These are phyloP conservation scores for Urocynchramus pylzowi DNA, from an alignment of 2,113 vertebrate species.

Conservation along the genomic window DNA sequence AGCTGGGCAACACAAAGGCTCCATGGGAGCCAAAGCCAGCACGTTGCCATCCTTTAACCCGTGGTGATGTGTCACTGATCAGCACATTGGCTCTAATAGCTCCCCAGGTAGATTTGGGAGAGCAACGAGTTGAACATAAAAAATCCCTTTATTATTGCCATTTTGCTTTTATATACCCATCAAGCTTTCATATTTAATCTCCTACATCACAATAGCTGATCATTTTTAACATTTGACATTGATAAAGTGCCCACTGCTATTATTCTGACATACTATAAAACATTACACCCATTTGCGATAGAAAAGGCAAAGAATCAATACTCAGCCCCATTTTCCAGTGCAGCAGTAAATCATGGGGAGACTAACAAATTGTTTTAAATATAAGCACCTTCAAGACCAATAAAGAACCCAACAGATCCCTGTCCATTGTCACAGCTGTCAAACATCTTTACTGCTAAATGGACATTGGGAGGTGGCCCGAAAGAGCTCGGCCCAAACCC, in stretches of 20 bases:
- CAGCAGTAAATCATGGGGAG: constrained; percentile 75
- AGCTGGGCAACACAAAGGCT: background rate
- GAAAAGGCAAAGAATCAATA: constrained; percentile 86
- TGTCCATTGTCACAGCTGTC: constrained; percentile 52
- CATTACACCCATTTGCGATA: constrained; percentile 82
- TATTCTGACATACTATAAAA: constrained; percentile 86
- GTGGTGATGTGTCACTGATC: constrained; percentile 47
- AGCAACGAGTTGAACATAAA: constrained; percentile 77
- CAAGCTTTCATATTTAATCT: constrained; percentile 85
- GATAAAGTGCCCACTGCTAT: constrained; percentile 82
- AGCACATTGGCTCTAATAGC: constrained; percentile 58
- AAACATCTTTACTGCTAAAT: constrained; percentile 3
- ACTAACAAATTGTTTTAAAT: constrained; percentile 83
- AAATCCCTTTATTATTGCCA: constrained; percentile 80
- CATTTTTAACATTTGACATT: constrained; percentile 86
- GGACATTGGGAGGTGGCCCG: background rate
- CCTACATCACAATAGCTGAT: constrained; percentile 82
- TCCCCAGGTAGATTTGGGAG: constrained; percentile 70
- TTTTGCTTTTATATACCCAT: constrained; percentile 82
- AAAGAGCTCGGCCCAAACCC: accelerated
- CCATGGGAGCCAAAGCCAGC: background rate
- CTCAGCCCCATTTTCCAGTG: constrained; percentile 75
- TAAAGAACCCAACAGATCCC: constrained; percentile 63
- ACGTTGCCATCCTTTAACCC: constrained; percentile 45
- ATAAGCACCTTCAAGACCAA: constrained; percentile 77